Evolutionary conservation across 2,888 invertebrate species (phyloP).

Genomic region (Nysson spinosus): DNA sequence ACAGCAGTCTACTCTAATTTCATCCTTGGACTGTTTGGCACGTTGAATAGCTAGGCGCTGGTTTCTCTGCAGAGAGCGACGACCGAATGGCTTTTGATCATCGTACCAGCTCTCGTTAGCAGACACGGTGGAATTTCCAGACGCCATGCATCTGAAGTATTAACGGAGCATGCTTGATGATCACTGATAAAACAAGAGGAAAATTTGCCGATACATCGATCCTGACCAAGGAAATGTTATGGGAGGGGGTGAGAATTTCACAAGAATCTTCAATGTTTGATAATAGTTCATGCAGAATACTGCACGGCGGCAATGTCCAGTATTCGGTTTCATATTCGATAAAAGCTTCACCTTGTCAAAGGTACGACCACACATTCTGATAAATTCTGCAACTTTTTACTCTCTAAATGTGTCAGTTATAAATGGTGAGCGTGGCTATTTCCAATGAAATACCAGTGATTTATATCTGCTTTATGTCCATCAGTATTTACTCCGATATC

Average conservation of each 20-base stretch:
- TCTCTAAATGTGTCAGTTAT: too few species aligned
- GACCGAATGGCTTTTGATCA: conserved; percentile 45
- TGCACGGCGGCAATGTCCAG: too few species aligned
- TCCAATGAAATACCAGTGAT: background rate
- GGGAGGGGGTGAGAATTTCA: too few species aligned
- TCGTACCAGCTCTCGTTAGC: conserved; percentile 44
- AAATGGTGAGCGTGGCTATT: too few species aligned
- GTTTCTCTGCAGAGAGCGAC: conserved; percentile 9
- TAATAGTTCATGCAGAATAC: too few species aligned
- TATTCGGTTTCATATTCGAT: too few species aligned
- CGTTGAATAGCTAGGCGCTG: conserved; percentile 41
- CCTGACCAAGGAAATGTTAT: background rate
- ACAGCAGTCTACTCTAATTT: conserved; percentile 55
- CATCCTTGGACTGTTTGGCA: conserved; percentile 57
- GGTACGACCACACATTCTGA: too few species aligned
- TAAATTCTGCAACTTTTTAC: too few species aligned
- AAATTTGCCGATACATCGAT: conserved; percentile 11
- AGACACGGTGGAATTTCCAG: conserved; percentile 50
- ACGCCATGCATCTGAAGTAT: conserved; percentile 41
- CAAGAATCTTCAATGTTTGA: too few species aligned
- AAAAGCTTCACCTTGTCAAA: too few species aligned
- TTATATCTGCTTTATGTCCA: background rate
- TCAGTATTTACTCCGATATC: conserved; percentile 5
- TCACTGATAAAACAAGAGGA: conserved; percentile 25
- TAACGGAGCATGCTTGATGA: conserved; percentile 43